These are phyloP conservation scores for Microchrysa polita DNA, from an alignment of 2,888 invertebrate genomes.

Conservation along the genomic window DNA sequence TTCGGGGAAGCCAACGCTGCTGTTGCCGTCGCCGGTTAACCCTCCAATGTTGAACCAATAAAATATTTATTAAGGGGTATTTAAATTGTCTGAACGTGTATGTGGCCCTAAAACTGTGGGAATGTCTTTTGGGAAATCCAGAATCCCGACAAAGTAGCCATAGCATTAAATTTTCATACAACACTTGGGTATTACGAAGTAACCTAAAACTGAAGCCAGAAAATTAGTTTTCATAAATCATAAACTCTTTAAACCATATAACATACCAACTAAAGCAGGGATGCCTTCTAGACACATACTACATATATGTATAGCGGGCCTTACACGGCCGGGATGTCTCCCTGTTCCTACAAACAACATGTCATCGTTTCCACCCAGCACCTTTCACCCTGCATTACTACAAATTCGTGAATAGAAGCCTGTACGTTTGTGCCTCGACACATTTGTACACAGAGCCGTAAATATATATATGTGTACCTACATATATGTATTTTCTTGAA, in stretches of 20 bases:
- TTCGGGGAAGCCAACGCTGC: too few relatives aligned
- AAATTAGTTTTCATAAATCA: slow-evolving; percentile 47
- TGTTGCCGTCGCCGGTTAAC: neutral
- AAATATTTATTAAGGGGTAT: slow-evolving; percentile 19
- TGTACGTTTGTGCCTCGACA: neutral
- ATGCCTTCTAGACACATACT: too few relatives aligned
- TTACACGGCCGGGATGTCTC: too few relatives aligned
- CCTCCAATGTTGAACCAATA: slow-evolving; percentile 17
- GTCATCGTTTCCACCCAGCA: slow-evolving; percentile 1
- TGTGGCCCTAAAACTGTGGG: neutral
- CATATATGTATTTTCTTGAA: neutral
- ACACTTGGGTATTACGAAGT: slow-evolving; percentile 11
- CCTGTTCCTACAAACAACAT: slow-evolving; percentile 10
- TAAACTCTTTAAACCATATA: slow-evolving; percentile 29
- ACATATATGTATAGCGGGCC: too few relatives aligned
- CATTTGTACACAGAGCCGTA: too few relatives aligned
- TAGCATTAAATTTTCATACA: slow-evolving; percentile 44
- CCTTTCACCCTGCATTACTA: too few relatives aligned
- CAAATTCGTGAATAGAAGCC: too few relatives aligned
- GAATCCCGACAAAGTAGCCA: slow-evolving; percentile 29
- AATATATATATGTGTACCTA: neutral
- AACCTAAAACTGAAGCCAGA: slow-evolving; percentile 39
- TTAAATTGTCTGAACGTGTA: neutral
- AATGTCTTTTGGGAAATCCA: slow-evolving; percentile 18
- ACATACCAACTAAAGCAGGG: neutral